Conservation (phyloP, 1,140 invertebrate species). For the Bradysia coprophila region DNA sequence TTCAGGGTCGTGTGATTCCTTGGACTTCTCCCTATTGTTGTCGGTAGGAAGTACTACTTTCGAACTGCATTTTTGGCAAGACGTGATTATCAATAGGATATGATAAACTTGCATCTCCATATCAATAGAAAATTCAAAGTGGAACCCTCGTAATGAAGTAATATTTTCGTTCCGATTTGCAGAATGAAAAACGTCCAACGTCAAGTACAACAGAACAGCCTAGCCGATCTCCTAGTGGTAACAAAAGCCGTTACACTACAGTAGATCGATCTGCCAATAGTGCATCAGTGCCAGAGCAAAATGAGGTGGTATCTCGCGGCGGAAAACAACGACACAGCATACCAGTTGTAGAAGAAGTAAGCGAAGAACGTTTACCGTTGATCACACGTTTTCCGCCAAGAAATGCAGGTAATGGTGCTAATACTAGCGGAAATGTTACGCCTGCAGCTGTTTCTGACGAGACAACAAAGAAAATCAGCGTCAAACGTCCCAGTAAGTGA, state of each 20-base stretch:
- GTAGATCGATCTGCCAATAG: conserved; percentile 33
- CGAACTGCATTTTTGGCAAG: too few species aligned
- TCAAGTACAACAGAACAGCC: too few species aligned
- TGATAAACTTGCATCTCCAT: too few species aligned
- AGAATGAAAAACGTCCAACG: not conserved
- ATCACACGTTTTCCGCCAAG: conserved; percentile 61
- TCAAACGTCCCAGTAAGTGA: conserved; percentile 39
- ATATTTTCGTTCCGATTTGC: too few species aligned
- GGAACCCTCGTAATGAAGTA: too few species aligned
- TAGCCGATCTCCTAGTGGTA: too few species aligned
- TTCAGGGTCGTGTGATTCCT: too few species aligned
- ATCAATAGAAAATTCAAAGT: too few species aligned
- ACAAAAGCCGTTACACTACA: conserved; percentile 39
- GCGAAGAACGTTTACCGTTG: conserved; percentile 45
- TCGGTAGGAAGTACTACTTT: too few species aligned
- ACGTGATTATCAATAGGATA: too few species aligned
- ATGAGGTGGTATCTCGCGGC: conserved; percentile 33
- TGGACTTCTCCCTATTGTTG: too few species aligned
- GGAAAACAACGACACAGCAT: conserved; percentile 19
- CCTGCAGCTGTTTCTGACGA: conserved; percentile 11
- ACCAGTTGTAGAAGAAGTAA: conserved; percentile 5
- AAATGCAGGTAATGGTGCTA: conserved; percentile 31
- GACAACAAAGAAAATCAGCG: conserved; percentile 21
- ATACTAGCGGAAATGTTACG: conserved; percentile 7
- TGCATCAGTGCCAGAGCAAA: conserved; percentile 18